A percentile compares a stretch with the other conserved stretches of the same genome.
phyloP scores from a whole-genome alignment of 1,140 invertebrate genomes.

The Venustaconcha ellipsiformis region DNA sequence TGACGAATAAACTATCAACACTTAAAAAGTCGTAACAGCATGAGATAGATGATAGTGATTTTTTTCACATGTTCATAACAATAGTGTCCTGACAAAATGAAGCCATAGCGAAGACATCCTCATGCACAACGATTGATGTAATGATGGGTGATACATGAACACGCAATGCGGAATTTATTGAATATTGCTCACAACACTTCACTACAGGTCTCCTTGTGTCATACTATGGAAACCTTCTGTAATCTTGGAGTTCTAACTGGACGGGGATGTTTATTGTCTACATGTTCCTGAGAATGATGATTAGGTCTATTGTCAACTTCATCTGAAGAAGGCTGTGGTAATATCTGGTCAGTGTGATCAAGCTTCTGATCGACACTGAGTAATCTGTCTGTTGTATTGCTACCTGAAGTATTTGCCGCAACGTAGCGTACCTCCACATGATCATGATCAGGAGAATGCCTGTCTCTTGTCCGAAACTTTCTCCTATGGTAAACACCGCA shows the following conservation, averaged over 20 bases:
- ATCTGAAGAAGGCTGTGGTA: slow-evolving; percentile 10
- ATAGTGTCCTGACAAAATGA: no score
- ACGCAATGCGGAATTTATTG: no score
- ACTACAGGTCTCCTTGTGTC: slow-evolving; percentile 4
- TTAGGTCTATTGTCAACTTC: slow-evolving; percentile 19
- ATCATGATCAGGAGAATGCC: slow-evolving; percentile 48
- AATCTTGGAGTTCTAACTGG: slow-evolving; percentile 23
- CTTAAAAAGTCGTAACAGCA: no score
- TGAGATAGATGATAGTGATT: no score
- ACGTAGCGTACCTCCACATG: slow-evolving; percentile 60
- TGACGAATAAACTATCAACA: no score
- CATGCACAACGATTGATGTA: no score
- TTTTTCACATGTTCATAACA: no score
- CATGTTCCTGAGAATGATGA: slow-evolving; percentile 11
- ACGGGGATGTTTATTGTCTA: neutral
- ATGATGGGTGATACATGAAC: no score
- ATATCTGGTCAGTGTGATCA: slow-evolving; percentile 15
- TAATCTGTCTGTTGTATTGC: slow-evolving; percentile 59
- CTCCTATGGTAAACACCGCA: slow-evolving; percentile 58
- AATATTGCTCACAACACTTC: no score
- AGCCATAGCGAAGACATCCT: no score
- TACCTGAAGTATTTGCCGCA: slow-evolving; percentile 47
- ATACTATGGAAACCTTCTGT: slow-evolving; percentile 33
- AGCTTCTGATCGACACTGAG: slow-evolving; percentile 42
- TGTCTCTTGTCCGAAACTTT: slow-evolving; percentile 50